Evolutionary conservation across 1,140 invertebrate genomes (phyloP).

Genomic region (Cherax quadricarinatus): DNA sequence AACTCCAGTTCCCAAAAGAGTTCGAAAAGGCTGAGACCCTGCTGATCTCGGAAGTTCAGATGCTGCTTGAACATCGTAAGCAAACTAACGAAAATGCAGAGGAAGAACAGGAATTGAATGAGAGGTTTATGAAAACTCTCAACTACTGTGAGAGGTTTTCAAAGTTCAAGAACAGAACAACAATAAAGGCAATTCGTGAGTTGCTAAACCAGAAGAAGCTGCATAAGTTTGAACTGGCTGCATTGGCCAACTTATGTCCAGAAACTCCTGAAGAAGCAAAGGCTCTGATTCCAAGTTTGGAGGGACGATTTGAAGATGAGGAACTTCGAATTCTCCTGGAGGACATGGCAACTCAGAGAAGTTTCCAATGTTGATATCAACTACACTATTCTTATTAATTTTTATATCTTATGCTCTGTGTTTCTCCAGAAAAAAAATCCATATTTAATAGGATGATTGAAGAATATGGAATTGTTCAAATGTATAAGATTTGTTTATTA

Average conservation of each 20-base stretch:
- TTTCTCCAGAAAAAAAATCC: too few relatives aligned
- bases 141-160: constrained; percentile 97
- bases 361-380: too few relatives aligned
- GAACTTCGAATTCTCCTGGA: too few relatives aligned
- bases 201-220: constrained; percentile 96
- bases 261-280: constrained; percentile 99
- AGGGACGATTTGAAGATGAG: too few relatives aligned
- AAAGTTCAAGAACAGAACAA: constrained; percentile 99
- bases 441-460: too few relatives aligned
- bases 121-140: constrained; percentile 96
- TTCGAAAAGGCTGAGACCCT: constrained; percentile 99
- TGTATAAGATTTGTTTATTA: too few relatives aligned
- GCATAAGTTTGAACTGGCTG: constrained; percentile 99
- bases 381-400: too few relatives aligned
- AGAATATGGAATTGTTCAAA: too few relatives aligned
- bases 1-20: constrained; percentile 81
- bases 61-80: constrained; percentile 97
- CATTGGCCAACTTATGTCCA: constrained; percentile 97
- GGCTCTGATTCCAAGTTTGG: constrained; percentile 95
- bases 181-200: constrained; percentile 95
- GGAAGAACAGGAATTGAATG: constrained; percentile 98
- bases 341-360: too few relatives aligned
- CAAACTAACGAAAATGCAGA: constrained; percentile 98
- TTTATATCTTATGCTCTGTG: too few relatives aligned
- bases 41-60: constrained; percentile 98